These are phyloP conservation scores for Lycaena phlaeas DNA, from an alignment of 2,888 invertebrate genomes.

Conservation along the genomic window DNA sequence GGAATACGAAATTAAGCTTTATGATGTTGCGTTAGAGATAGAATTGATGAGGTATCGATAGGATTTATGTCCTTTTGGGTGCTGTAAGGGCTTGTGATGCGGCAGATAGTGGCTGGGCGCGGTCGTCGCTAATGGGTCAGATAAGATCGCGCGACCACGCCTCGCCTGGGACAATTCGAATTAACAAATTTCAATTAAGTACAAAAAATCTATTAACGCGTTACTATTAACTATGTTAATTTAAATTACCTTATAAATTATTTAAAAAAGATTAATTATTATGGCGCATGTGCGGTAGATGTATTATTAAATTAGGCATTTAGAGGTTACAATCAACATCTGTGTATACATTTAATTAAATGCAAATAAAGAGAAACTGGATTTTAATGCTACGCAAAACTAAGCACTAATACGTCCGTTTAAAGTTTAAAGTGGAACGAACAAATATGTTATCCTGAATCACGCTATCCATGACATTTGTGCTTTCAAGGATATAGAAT, in stretches of 20 bases:
- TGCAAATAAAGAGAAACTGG: neutral
- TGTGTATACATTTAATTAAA: neutral
- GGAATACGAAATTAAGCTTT: slow-evolving; percentile 22
- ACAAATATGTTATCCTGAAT: neutral
- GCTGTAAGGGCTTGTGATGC: slow-evolving; percentile 38
- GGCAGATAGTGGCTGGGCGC: slow-evolving; percentile 58
- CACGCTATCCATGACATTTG: slow-evolving; percentile 3
- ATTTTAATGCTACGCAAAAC: neutral
- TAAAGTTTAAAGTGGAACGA: neutral
- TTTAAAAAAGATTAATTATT: neutral
- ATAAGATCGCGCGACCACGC: slow-evolving; percentile 66
- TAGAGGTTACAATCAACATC: slow-evolving; percentile 1
- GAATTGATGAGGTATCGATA: slow-evolving; percentile 17
- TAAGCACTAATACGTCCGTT: neutral
- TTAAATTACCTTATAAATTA: neutral
- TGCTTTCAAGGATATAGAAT: slow-evolving; percentile 1
- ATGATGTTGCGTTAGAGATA: slow-evolving; percentile 18
- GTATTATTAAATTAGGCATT: slow-evolving; percentile 4
- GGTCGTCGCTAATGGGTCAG: slow-evolving; percentile 61
- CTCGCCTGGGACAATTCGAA: slow-evolving; percentile 27
- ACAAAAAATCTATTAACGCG: slow-evolving; percentile 7
- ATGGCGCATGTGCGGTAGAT: slow-evolving; percentile 2
- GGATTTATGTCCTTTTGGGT: slow-evolving; percentile 34
- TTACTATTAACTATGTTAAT: slow-evolving; percentile 2
- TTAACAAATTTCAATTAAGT: slow-evolving; percentile 7